These are phyloP conservation scores for Amitus sp. DNA, from an alignment of 2,888 invertebrate species.

Conservation along the genomic window DNA sequence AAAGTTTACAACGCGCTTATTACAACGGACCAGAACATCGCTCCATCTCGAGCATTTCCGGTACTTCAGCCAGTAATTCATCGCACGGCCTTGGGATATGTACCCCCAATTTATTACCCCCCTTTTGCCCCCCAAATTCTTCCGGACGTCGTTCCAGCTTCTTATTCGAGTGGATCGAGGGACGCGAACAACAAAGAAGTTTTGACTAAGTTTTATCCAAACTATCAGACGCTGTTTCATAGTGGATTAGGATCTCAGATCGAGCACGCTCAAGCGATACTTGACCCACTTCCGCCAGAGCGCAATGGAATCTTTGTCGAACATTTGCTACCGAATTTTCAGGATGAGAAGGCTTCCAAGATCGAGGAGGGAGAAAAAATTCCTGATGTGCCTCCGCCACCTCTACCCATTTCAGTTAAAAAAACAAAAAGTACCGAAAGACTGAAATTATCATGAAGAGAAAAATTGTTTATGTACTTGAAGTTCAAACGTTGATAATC, in stretches of 20 bases:
- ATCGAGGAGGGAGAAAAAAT: conserved; percentile 18
- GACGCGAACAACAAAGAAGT: conserved; percentile 14
- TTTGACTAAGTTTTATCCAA: conserved; percentile 54
- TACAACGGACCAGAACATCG: conserved; percentile 79
- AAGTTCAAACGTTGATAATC: no score
- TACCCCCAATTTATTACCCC: conserved; percentile 55
- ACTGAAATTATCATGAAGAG: no score
- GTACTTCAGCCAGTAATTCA: conserved; percentile 79
- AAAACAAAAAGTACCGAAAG: conserved; percentile 5
- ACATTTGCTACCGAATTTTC: conserved; percentile 44
- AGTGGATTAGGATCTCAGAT: conserved; percentile 51
- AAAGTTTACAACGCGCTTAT: conserved; percentile 84
- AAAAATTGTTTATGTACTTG: no score
- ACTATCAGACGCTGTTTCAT: conserved; percentile 57
- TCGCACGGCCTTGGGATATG: conserved; percentile 70
- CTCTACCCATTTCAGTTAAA: conserved; percentile 13
- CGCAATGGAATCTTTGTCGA: conserved; percentile 34
- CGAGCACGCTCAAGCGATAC: conserved; percentile 39
- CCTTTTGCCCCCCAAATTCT: conserved; percentile 51
- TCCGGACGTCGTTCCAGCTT: conserved; percentile 39
- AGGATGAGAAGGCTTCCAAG: conserved; percentile 42
- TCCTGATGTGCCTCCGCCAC: conserved; percentile 31
- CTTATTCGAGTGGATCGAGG: conserved; percentile 3
- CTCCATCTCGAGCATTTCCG: conserved; percentile 80
- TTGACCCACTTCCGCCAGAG: conserved; percentile 49